Percentiles rank a stretch among this genome's conserved stretches.
These are phyloP conservation scores for Coptodon rendalli DNA, from an alignment of 2,113 vertebrate species.

Conservation along the genomic window DNA sequence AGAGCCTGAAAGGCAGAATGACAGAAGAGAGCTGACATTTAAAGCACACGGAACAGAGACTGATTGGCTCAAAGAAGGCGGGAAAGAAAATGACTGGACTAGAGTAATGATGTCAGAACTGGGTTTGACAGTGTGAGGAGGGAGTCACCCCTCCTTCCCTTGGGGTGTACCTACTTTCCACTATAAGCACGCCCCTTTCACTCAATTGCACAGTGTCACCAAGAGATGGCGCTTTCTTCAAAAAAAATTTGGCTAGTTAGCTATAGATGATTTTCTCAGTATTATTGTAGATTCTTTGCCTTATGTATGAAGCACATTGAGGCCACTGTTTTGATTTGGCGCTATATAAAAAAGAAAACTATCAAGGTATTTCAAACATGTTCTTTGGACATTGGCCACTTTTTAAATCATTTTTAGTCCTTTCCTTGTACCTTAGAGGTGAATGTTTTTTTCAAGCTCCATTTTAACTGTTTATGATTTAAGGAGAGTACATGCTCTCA, in stretches of 20 bases:
- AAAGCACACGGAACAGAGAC: background rate
- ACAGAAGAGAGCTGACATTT: background rate
- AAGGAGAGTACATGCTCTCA: background rate
- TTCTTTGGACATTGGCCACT: background rate
- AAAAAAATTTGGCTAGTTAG: background rate
- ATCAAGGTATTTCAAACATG: background rate
- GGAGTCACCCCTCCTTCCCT: background rate
- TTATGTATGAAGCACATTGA: background rate
- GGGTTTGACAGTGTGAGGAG: background rate
- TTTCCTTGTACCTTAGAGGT: background rate
- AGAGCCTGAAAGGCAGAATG: background rate
- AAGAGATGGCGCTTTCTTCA: background rate
- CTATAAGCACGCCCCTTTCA: background rate
- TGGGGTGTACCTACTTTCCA: background rate
- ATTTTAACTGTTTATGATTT: background rate
- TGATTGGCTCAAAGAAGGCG: background rate
- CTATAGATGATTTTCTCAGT: background rate
- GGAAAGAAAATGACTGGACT: background rate
- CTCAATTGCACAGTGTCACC: background rate
- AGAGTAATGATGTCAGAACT: background rate
- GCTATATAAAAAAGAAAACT: background rate
- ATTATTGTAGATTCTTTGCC: background rate
- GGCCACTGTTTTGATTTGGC: background rate
- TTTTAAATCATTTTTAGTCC: background rate
- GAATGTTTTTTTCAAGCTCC: background rate